These are phyloP conservation scores for Aleiodes sp. DNA, from an alignment of 1,140 invertebrate species.

Conservation along the genomic window DNA sequence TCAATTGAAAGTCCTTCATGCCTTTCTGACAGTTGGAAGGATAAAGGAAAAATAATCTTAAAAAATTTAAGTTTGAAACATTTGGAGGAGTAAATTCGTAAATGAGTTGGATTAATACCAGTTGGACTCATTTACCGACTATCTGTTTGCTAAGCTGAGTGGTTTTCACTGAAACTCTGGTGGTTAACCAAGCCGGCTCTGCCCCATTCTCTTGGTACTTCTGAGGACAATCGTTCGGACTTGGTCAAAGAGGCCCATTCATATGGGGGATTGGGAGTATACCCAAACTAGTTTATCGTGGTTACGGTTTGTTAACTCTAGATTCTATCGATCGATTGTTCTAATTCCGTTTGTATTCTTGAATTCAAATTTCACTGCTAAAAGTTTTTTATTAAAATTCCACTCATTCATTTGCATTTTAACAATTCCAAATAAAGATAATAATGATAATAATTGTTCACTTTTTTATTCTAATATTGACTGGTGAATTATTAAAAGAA, in stretches of 20 bases:
- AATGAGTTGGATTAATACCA: background rate
- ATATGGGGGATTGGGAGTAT: background rate
- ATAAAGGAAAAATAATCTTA: background rate
- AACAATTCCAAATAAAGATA: too few relatives aligned
- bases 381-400: too few relatives aligned
- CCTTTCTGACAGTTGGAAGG: background rate
- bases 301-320: background rate
- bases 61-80: background rate
- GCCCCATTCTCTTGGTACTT: background rate
- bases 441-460: too few relatives aligned
- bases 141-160: background rate
- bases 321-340: background rate
- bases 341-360: background rate
- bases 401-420: too few relatives aligned
- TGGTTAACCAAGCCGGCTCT: background rate
- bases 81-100: background rate
- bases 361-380: background rate
- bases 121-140: slow-evolving; percentile 16
- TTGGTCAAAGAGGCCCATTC: background rate
- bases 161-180: slow-evolving; percentile 22
- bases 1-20: slow-evolving; percentile 16
- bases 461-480: too few relatives aligned
- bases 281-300: slow-evolving; percentile 5
- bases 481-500: too few relatives aligned
- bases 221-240: slow-evolving; percentile 22